Evolutionary conservation across 2,888 invertebrate species (phyloP).

Genomic region (Globia sparganii): DNA sequence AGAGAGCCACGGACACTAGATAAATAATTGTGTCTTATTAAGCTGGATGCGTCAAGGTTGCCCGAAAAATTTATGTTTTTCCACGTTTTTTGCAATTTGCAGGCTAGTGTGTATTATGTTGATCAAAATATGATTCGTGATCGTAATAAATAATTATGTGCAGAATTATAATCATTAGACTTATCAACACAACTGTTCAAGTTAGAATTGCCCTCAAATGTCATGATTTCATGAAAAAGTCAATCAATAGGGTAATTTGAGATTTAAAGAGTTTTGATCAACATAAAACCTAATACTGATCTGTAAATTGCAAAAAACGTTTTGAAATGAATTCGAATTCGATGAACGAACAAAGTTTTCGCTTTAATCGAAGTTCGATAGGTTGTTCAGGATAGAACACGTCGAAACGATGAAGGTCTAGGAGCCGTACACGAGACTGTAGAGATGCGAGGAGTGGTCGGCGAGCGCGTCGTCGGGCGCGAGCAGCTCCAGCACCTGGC

Average conservation of each 20-base stretch:
- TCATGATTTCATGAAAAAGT: neutral
- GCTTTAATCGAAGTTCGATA: neutral
- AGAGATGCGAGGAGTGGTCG: slow-evolving; percentile 92
- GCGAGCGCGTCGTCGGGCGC: slow-evolving; percentile 92
- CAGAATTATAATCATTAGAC: neutral
- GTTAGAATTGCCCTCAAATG: neutral
- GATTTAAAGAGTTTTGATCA: neutral
- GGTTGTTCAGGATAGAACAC: neutral
- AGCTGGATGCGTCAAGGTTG: neutral
- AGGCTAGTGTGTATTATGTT: neutral
- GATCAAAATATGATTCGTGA: neutral
- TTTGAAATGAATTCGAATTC: neutral
- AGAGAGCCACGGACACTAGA: neutral
- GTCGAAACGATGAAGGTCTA: slow-evolving; percentile 25
- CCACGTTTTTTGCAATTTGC: neutral
- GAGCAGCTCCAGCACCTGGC: slow-evolving; percentile 92
- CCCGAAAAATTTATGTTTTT: neutral
- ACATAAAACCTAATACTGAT: neutral
- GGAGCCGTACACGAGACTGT: slow-evolving; percentile 88
- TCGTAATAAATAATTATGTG: neutral
- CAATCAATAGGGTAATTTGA: no score
- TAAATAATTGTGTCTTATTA: neutral
- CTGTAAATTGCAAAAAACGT: neutral
- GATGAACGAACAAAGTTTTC: no score
- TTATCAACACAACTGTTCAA: neutral